Percentiles rank a stretch among this genome's conserved stretches.
Evolutionary conservation across 2,797 vertebrate genomes (phyloP).

Genomic region (Pseudocheirus occidentalis): DNA sequence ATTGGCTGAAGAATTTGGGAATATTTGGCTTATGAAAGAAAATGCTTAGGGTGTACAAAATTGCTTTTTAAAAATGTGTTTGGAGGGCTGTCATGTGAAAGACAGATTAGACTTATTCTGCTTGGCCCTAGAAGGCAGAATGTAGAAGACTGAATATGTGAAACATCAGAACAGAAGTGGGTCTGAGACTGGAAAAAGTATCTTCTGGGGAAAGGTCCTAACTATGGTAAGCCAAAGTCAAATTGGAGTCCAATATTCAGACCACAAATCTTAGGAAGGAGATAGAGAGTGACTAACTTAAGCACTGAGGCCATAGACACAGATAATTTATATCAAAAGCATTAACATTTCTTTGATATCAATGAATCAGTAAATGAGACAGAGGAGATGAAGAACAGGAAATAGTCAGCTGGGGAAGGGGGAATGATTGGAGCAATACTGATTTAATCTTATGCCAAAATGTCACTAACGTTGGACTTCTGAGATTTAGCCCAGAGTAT

Average conservation of each 20-base stretch:
- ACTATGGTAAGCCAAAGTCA: background rate
- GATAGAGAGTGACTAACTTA: background rate
- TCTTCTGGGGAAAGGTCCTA: background rate
- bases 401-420: background rate
- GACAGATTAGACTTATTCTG: background rate
- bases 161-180: background rate
- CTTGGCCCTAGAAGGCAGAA: background rate
- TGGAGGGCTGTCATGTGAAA: background rate
- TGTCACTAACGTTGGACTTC: background rate
- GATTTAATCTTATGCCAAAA: background rate
- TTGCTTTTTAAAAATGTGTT: background rate
- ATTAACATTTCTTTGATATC: background rate
- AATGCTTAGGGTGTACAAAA: background rate
- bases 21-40: background rate
- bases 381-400: background rate
- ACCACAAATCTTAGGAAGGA: background rate
- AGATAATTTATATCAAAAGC: background rate
- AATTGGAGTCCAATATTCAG: background rate
- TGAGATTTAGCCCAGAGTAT: background rate
- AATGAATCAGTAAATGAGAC: background rate
- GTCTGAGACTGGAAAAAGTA: background rate
- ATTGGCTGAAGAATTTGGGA: background rate
- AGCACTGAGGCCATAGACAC: background rate
- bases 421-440: background rate
- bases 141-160: background rate